Percentiles rank a stretch among this genome's conserved stretches.
These are phyloP conservation scores for Willisornis vidua DNA, from an alignment of 2,113 vertebrate species.

Conservation along the genomic window DNA sequence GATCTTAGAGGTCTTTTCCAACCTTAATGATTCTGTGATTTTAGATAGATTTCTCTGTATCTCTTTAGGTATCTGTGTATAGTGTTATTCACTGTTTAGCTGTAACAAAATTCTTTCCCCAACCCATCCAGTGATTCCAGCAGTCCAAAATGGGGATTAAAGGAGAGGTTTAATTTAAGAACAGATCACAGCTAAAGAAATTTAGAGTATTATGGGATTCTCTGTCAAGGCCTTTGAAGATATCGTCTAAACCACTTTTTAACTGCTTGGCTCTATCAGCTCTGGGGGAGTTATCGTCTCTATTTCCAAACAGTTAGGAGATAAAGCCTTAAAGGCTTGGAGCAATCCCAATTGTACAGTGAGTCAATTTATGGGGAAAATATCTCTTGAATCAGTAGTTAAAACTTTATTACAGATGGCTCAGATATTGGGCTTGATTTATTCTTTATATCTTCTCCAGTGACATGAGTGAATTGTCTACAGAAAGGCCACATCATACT, in stretches of 20 bases:
- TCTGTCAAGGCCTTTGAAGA: not conserved
- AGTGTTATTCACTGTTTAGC: not conserved
- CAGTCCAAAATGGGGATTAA: not conserved
- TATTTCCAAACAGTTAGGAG: slow-evolving; percentile 7
- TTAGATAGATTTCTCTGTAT: not conserved
- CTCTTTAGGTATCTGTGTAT: not conserved
- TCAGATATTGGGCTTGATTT: slow-evolving; percentile 45
- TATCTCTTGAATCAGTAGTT: slow-evolving; percentile 50
- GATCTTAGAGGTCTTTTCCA: not conserved
- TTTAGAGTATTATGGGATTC: not conserved
- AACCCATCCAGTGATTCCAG: not conserved
- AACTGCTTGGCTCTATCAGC: slow-evolving; percentile 10
- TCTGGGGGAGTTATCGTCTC: not conserved
- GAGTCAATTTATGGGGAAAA: slow-evolving; percentile 42
- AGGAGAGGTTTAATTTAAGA: not conserved
- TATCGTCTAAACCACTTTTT: not conserved
- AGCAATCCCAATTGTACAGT: not conserved
- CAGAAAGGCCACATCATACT: not conserved
- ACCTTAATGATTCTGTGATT: not conserved
- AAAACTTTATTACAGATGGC: slow-evolving; percentile 41
- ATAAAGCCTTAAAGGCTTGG: slow-evolving; percentile 39
- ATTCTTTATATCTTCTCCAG: slow-evolving; percentile 18
- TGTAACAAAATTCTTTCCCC: not conserved
- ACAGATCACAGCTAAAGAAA: slow-evolving; percentile 32
- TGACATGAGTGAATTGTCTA: slow-evolving; percentile 34